These are phyloP conservation scores for Alectoris magna DNA, from an alignment of 2,797 vertebrate species.

Conservation along the genomic window DNA sequence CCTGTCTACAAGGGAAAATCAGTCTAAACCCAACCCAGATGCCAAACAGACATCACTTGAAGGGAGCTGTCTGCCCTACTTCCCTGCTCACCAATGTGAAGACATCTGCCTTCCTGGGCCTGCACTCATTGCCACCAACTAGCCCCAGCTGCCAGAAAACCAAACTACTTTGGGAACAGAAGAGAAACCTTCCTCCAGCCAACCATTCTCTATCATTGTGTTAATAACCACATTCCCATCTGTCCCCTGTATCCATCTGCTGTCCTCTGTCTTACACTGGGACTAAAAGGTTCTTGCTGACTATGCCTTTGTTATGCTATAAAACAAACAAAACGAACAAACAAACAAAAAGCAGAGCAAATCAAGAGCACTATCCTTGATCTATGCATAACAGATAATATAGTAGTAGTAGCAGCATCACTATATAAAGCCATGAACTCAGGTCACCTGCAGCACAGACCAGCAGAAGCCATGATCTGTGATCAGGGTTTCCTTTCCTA, in stretches of 20 bases:
- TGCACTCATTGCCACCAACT: constrained; percentile 3
- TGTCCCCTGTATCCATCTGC: constrained; percentile 22
- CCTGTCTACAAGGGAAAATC: neutral
- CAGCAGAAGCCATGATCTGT: neutral
- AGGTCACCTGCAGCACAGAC: accelerated
- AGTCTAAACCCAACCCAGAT: neutral
- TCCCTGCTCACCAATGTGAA: constrained; percentile 15
- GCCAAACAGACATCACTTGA: neutral
- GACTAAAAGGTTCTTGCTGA: neutral
- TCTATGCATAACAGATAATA: neutral
- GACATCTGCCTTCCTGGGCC: constrained; percentile 23
- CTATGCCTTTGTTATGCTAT: neutral
- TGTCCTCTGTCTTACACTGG: neutral
- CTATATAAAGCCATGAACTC: neutral
- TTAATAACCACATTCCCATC: neutral
- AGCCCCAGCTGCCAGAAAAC: constrained; percentile 36
- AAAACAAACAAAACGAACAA: neutral
- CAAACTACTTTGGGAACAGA: neutral
- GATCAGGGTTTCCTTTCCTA: neutral
- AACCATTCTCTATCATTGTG: neutral
- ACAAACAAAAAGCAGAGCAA: neutral
- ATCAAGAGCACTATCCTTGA: neutral
- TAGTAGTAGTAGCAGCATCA: neutral
- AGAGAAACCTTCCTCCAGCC: neutral
- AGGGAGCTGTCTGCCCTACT: constrained; percentile 16